Percentiles rank a stretch among this genome's conserved stretches.
Conservation (phyloP, 92 coral and sea anemone genomes). For the Porites divaricata region DNA sequence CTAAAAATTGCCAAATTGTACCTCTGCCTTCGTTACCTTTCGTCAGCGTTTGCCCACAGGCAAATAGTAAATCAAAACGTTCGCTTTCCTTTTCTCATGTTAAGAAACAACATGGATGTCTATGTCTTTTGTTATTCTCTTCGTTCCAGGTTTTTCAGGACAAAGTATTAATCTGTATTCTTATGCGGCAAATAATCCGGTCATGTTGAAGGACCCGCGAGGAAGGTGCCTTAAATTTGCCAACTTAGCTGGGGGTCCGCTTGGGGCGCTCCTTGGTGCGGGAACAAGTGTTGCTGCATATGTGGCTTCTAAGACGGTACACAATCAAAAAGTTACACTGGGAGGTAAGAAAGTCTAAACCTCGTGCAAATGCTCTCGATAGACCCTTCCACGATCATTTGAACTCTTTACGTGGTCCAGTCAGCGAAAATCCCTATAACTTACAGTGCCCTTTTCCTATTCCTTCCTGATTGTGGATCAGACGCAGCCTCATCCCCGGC, state of each 20-base stretch:
- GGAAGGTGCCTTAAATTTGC: slow-evolving; percentile 46
- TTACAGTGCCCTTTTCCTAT: no score
- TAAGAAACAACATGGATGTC: not conserved
- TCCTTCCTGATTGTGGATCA: no score
- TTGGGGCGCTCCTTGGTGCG: slow-evolving; percentile 25
- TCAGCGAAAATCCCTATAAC: no score
- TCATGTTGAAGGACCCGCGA: slow-evolving; percentile 68
- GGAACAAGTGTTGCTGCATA: slow-evolving; percentile 29
- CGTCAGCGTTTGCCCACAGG: no score
- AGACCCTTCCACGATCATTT: no score
- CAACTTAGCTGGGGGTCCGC: slow-evolving; percentile 37
- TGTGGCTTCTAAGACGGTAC: not conserved
- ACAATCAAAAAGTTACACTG: not conserved
- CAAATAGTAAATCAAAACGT: no score
- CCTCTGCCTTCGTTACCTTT: no score
- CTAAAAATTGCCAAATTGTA: no score
- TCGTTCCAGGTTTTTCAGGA: slow-evolving; percentile 55
- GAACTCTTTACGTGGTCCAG: no score
- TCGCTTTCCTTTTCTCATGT: no score
- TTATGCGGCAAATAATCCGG: slow-evolving; percentile 76
- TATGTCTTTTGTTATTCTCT: not conserved
- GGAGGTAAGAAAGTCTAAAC: slow-evolving; percentile 5
- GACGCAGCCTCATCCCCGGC: no score
- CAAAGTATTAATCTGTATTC: slow-evolving; percentile 70
- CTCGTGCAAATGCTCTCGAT: not conserved